Conservation (phyloP, 2,113 vertebrate genomes). For the Notechis scutatus region DNA sequence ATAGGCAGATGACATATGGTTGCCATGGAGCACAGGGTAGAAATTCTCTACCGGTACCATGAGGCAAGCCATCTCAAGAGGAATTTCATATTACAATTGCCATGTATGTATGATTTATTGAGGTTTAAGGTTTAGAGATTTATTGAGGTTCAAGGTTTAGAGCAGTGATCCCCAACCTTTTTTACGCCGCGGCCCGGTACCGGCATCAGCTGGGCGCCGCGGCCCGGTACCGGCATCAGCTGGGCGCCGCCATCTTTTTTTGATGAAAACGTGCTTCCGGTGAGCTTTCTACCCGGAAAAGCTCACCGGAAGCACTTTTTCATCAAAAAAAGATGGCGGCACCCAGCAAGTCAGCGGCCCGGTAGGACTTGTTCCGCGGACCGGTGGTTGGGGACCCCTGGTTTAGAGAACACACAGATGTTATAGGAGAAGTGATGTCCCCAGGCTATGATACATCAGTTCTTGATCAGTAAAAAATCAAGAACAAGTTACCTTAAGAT, state of each 20-base stretch:
- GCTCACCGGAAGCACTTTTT: no score
- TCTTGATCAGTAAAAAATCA: neutral
- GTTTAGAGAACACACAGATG: neutral
- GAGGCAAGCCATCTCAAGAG: neutral
- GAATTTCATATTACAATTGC: neutral
- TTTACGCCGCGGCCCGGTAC: no score
- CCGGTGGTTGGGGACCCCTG: no score
- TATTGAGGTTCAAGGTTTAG: fast-evolving
- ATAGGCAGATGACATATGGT: conserved; percentile 1
- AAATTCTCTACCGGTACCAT: neutral
- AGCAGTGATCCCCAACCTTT: no score
- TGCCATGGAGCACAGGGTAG: neutral
- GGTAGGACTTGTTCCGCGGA: no score
- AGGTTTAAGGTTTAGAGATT: fast-evolving
- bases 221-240: no score
- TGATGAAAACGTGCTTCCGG: no score
- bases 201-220: no score
- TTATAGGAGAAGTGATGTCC: neutral
- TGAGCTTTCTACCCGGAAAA: no score
- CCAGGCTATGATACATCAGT: neutral
- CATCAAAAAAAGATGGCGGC: no score
- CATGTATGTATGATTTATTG: neutral
- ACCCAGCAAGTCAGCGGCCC: no score
- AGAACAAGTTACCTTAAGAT: neutral
- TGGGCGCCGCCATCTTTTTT: no score